Evolutionary conservation across 2,888 invertebrate genomes (phyloP).

Genomic region (Aleiodes leptofemur): DNA sequence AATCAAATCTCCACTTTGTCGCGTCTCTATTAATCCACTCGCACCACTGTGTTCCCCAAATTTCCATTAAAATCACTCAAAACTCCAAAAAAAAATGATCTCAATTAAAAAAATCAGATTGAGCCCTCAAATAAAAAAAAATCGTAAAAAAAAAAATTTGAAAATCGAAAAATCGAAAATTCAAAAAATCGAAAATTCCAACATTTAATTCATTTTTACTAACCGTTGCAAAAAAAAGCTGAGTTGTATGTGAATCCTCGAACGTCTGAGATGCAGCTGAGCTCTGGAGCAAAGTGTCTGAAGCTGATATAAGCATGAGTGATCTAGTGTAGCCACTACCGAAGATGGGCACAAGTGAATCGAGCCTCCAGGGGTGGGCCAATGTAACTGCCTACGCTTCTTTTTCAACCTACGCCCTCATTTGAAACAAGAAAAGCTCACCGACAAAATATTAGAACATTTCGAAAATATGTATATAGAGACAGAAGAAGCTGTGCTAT

Average conservation of each 20-base stretch:
- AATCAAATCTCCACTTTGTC: background rate
- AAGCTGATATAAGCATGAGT: conserved; percentile 72
- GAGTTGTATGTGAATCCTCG: conserved; percentile 67
- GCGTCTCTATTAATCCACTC: background rate
- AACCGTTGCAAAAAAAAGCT: conserved; percentile 66
- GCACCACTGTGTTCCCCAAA: background rate
- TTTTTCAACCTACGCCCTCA: conserved; percentile 43
- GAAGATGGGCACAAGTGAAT: conserved; percentile 70
- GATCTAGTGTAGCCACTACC: conserved; percentile 68
- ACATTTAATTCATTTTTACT: conserved; percentile 54
- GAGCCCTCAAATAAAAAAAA: no score
- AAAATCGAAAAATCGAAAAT: no score
- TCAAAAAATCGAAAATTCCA: no score
- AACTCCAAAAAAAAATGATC: conserved; percentile 13
- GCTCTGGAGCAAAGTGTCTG: conserved; percentile 67
- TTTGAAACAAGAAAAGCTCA: conserved; percentile 54
- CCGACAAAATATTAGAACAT: conserved; percentile 56
- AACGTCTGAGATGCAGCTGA: conserved; percentile 72
- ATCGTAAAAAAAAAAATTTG: no score
- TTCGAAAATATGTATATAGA: conserved; percentile 25
- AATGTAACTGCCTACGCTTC: conserved; percentile 69
- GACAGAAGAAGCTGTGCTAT: background rate
- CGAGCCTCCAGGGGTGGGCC: conserved; percentile 73
- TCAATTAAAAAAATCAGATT: background rate
- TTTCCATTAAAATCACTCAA: background rate